These are phyloP conservation scores for Diplodus sargus DNA, from an alignment of 2,797 vertebrate genomes.

Conservation along the genomic window DNA sequence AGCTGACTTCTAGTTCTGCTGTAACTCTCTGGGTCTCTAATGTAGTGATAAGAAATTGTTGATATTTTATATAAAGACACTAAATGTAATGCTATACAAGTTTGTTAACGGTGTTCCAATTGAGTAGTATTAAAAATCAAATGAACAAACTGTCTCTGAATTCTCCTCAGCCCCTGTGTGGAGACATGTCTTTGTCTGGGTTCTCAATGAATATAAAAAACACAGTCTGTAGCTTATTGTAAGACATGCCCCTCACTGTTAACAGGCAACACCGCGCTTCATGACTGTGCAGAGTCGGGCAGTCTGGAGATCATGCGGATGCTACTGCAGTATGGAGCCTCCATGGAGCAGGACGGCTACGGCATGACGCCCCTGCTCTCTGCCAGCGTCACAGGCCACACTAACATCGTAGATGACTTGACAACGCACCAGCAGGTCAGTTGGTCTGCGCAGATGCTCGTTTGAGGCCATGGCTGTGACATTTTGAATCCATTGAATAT, in stretches of 20 bases:
- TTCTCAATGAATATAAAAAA: not conserved
- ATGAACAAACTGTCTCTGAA: not conserved
- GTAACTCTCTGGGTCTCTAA: not conserved
- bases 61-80: not conserved
- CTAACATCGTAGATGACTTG: conserved; percentile 97
- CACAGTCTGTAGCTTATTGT: not conserved
- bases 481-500: not conserved
- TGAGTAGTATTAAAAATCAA: no score
- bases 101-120: no score
- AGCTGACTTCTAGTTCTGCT: not conserved
- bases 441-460: not conserved
- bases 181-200: not conserved
- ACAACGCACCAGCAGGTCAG: conserved; percentile 89
- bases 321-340: conserved; percentile 95
- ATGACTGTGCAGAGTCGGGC: conserved; percentile 98
- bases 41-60: not conserved
- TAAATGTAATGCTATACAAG: not conserved
- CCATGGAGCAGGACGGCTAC: conserved; percentile 98
- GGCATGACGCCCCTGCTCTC: conserved; percentile 98
- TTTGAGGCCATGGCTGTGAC: not conserved
- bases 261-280: conserved; percentile 95
- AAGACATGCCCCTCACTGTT: not conserved
- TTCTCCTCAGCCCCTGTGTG: not conserved
- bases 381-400: conserved; percentile 98
- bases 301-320: conserved; percentile 99